phyloP scores from a whole-genome alignment of 2,113 vertebrate species.

The Oophaga pumilio region DNA sequence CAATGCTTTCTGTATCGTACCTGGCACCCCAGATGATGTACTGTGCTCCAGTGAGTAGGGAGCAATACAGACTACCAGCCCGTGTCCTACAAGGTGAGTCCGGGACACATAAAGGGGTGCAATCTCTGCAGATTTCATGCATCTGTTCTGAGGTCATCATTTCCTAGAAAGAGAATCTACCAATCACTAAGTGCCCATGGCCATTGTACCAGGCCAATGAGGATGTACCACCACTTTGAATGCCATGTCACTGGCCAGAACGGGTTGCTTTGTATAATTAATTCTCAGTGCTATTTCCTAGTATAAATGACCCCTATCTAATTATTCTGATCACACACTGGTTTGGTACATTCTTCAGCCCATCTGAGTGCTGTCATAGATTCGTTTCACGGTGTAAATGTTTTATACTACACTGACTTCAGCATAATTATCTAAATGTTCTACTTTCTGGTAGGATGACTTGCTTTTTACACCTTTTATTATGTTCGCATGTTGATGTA shows the following conservation, averaged over 20 bases:
- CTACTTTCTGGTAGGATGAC: no score
- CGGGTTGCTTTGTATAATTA: not conserved
- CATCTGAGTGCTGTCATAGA: not conserved
- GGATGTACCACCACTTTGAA: not conserved
- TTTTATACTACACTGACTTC: not conserved
- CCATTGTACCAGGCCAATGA: not conserved
- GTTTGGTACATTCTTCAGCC: not conserved
- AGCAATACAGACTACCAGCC: constrained; percentile 83
- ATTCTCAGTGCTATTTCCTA: not conserved
- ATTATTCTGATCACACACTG: not conserved
- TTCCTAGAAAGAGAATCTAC: not conserved
- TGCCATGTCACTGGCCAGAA: not conserved
- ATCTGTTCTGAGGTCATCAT: not conserved
- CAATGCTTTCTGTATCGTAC: constrained; percentile 68
- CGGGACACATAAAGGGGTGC: not conserved
- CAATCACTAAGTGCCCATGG: not conserved
- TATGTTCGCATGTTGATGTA: not conserved
- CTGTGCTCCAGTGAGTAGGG: constrained; percentile 74
- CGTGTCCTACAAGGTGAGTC: constrained; percentile 81
- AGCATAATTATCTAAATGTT: not conserved
- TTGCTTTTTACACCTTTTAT: not conserved
- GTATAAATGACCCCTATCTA: not conserved
- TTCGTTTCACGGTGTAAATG: not conserved
- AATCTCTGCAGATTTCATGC: not conserved
- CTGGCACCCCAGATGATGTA: constrained; percentile 66